phyloP scores from a whole-genome alignment of 2,113 vertebrate species.

The Pantherophis guttatus region DNA sequence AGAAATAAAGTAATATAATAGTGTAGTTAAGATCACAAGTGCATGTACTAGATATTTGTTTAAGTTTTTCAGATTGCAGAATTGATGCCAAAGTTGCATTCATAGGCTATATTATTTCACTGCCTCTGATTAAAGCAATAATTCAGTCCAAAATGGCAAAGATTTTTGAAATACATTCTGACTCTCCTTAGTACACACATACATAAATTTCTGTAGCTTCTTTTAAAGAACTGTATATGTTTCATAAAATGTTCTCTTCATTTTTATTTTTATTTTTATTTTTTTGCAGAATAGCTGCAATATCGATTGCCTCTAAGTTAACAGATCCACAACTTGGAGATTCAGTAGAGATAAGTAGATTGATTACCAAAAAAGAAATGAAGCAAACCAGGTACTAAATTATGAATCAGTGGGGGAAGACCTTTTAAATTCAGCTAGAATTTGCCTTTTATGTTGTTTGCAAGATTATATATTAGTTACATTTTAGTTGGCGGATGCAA shows the following conservation, averaged over 20 bases:
- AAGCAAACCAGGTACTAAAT: slow-evolving; percentile 83
- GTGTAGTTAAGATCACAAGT: not conserved
- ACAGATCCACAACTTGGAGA: slow-evolving; percentile 94
- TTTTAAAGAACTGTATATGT: not conserved
- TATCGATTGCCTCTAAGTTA: slow-evolving; percentile 93
- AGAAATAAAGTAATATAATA: not conserved
- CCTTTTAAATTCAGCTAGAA: not conserved
- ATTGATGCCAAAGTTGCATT: not conserved
- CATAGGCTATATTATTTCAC: not conserved
- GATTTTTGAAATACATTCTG: not conserved
- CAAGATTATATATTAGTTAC: not conserved
- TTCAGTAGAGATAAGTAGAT: slow-evolving; percentile 88
- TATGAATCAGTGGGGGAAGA: not conserved
- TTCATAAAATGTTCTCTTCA: not conserved
- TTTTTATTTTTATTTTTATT: slow-evolving; percentile 47
- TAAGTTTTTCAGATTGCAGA: not conserved
- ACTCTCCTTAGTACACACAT: not conserved
- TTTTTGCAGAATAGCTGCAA: slow-evolving; percentile 87
- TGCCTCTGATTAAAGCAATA: not conserved
- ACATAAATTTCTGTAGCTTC: not conserved
- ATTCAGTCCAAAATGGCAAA: not conserved
- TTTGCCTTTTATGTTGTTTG: not conserved
- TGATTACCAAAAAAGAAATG: slow-evolving; percentile 93
- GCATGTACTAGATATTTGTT: not conserved
- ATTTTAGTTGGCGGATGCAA: not conserved